Evolutionary conservation across 2,888 invertebrate genomes (phyloP).

Genomic region (Lymantria monacha): DNA sequence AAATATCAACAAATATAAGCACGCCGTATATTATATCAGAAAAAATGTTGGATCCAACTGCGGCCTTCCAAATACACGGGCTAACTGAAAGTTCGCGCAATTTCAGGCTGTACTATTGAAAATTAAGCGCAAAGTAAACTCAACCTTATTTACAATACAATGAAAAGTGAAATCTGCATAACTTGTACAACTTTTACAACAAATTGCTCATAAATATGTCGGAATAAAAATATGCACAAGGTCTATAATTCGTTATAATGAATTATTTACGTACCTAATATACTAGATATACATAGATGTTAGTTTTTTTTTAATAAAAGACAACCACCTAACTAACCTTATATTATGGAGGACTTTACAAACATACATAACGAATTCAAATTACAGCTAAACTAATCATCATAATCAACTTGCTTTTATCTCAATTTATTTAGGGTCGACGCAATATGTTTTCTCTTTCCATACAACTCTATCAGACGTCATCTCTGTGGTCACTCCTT

Average conservation of each 20-base stretch:
- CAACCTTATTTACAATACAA: fast-evolving
- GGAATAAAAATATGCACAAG: background rate
- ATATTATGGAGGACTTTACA: too few relatives aligned
- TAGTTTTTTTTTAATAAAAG: too few relatives aligned
- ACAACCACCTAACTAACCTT: too few relatives aligned
- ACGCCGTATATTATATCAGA: constrained; percentile 12
- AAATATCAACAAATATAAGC: background rate
- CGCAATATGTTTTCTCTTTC: too few relatives aligned
- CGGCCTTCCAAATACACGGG: constrained; percentile 29
- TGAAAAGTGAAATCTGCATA: constrained; percentile 3
- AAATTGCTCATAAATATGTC: background rate
- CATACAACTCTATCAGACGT: too few relatives aligned
- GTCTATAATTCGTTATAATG: background rate
- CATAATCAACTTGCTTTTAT: too few relatives aligned
- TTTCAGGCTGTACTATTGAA: constrained; percentile 12
- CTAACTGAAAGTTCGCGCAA: constrained; percentile 24
- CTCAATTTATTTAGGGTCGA: too few relatives aligned
- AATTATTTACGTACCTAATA: background rate
- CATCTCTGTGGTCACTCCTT: too few relatives aligned
- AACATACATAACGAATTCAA: too few relatives aligned
- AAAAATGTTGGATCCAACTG: constrained; percentile 30
- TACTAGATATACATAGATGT: too few relatives aligned
- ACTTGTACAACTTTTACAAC: constrained; percentile 1
- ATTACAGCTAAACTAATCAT: too few relatives aligned
- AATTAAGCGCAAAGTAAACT: constrained; percentile 1